Percentiles rank a stretch among this genome's conserved stretches.
Conservation (phyloP, 2,797 vertebrate species). For the Gorsachius magnificus region DNA sequence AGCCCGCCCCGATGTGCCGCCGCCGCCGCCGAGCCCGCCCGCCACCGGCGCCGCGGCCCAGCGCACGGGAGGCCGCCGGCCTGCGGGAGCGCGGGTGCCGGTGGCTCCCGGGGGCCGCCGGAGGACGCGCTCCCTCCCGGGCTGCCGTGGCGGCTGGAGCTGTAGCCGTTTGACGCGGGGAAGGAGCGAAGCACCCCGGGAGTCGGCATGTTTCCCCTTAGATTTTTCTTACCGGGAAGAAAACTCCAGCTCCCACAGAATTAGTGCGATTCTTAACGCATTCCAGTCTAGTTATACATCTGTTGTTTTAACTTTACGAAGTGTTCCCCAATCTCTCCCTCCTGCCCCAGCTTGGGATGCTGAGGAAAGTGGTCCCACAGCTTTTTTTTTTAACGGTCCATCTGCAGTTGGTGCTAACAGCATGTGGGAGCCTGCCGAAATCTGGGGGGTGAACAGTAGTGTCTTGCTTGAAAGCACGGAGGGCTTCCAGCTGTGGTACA, state of each 20-base stretch:
- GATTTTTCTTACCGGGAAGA: too few relatives aligned
- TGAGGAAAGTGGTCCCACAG: rapidly evolving
- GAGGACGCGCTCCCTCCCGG: neutral
- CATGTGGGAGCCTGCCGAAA: rapidly evolving
- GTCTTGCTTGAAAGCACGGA: neutral
- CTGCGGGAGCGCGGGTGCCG: neutral
- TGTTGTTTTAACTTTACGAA: neutral
- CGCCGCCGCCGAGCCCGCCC: too few relatives aligned
- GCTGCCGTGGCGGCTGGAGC: neutral
- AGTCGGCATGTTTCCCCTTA: rapidly evolving
- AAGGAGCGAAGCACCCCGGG: neutral
- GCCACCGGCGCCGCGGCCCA: neutral
- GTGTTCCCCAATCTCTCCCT: too few relatives aligned
- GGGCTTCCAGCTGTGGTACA: rapidly evolving
- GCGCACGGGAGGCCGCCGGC: neutral
- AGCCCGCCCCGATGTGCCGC: too few relatives aligned
- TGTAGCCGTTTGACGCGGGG: neutral
- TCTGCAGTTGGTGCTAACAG: rapidly evolving
- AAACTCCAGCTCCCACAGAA: neutral
- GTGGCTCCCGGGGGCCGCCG: neutral
- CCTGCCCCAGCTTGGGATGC: rapidly evolving
- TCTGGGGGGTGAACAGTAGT: rapidly evolving
- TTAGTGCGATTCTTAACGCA: rapidly evolving
- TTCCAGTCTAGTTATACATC: neutral
- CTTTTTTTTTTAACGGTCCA: rapidly evolving